Evolutionary conservation across 2,888 invertebrate species (phyloP).

Genomic region (Abrostola tripartita): DNA sequence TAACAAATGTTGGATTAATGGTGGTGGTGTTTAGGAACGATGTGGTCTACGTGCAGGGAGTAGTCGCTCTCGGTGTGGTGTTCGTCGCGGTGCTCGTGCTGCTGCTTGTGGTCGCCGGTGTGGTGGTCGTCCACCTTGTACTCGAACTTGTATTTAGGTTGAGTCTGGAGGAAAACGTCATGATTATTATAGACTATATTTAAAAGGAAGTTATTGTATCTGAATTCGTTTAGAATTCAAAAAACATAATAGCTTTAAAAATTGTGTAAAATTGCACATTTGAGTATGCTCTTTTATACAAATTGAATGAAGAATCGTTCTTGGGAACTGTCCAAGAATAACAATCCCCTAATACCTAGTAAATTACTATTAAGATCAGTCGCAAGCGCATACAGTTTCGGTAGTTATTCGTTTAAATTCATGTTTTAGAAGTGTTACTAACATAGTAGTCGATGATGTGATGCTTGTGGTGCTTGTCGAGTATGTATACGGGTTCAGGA

Average conservation of each 20-base stretch:
- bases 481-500: conserved; percentile 41
- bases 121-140: conserved; percentile 84
- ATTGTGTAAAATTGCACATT: too few species aligned
- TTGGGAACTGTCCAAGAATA: too few species aligned
- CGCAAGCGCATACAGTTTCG: too few species aligned
- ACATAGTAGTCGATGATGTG: conserved; percentile 57
- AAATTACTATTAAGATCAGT: too few species aligned
- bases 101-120: conserved; percentile 86
- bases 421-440: conserved; percentile 12
- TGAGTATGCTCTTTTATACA: too few species aligned
- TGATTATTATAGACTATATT: not conserved
- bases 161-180: conserved; percentile 47
- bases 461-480: conserved; percentile 36
- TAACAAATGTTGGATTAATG: conserved; percentile 30
- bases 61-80: conserved; percentile 88
- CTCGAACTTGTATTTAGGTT: conserved; percentile 72
- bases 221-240: too few species aligned
- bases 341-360: too few species aligned
- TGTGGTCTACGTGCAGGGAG: conserved; percentile 78
- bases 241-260: too few species aligned
- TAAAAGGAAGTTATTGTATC: not conserved
- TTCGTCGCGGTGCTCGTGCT: conserved; percentile 84
- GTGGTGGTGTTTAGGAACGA: conserved; percentile 54
- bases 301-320: too few species aligned
- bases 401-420: not conserved